Base-by-base conservation (phyloP, 2,113 vertebrate genomes). In the Dipodomys merriami region DNA sequence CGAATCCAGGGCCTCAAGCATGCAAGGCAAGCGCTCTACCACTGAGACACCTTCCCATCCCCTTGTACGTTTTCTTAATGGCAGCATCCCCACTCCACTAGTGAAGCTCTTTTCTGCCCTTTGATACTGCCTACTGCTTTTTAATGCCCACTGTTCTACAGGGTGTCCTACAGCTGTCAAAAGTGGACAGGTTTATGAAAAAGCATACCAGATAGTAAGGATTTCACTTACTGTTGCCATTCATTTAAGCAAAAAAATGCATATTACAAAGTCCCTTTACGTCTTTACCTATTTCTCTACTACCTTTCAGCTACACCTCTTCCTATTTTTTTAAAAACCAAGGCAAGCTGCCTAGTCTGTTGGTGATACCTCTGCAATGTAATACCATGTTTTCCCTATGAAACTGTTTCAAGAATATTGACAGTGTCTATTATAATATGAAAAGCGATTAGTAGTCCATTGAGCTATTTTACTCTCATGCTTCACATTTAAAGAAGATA, bases 401-500 rank as follows among this genome's bases (percentile, higher is more conserved):
- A 95, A 95, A 60, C 30, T 73, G 23, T 90, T 80, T 93, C 65
- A 33, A 83, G 91, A 93, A 62, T 44, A 44, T 33, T 12, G 10
- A 39, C 71, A 71, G 20, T 78, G 60, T 53, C 33, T 95, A 15
- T 69, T 89, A 87, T 91, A n/a, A 92, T 77, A 44, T 89, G 46
- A 83, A 82, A 95, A 74, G n/a, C 76, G 46, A 80, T 83, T 76
- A 80, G 65, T 65, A 91, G 25, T 78, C 20, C 39, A 5, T 68
- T 74, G 81, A 94, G 69, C 78, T 94, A 53, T 71, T 94, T 78
- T 86, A 85, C 73, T 71, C 49, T 90, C 60, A 44, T 88, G 65
- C 19, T 90, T 93, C 64, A 25, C 7, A 8, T 93, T 83, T 91
- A 82, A 22, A 72, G 46, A 81, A 84, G 35, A 10, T 80, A 19